Conservation (phyloP, 1,140 invertebrate species). For the Stegodyphus mimosarum region DNA sequence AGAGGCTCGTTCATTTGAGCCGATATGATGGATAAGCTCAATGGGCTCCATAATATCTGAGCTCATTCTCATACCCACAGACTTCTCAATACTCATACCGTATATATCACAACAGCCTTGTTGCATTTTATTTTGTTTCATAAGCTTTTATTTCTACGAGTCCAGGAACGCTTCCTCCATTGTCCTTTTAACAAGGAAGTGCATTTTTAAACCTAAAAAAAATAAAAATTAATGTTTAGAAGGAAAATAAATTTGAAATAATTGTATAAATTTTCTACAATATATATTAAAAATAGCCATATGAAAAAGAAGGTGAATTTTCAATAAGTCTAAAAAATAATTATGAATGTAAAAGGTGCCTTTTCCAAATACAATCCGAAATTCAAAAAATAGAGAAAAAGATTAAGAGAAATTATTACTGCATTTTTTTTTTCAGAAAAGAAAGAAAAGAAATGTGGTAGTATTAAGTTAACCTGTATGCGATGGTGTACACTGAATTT, state of each 20-base stretch:
- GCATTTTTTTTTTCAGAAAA: too few relatives aligned
- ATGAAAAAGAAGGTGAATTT: too few relatives aligned
- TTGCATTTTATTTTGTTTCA: constrained; percentile 54
- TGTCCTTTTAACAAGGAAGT: constrained; percentile 58
- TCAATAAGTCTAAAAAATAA: too few relatives aligned
- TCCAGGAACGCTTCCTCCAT: constrained; percentile 56
- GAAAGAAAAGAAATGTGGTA: too few relatives aligned
- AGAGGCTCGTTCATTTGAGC: constrained; percentile 34
- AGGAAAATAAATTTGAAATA: background rate
- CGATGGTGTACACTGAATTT: too few relatives aligned
- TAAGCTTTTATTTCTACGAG: constrained; percentile 41
- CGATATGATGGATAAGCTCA: constrained; percentile 49
- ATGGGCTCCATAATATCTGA: constrained; percentile 56
- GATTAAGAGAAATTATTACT: too few relatives aligned
- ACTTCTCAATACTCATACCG: constrained; percentile 54
- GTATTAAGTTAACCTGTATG: too few relatives aligned
- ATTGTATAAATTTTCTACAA: too few relatives aligned
- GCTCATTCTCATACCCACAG: constrained; percentile 52
- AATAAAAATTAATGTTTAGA: background rate
- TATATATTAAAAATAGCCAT: too few relatives aligned
- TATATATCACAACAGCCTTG: constrained; percentile 61
- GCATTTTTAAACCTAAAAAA: constrained; percentile 50
- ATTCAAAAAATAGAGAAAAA: too few relatives aligned
- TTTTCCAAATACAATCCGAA: too few relatives aligned
- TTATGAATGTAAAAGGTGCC: too few relatives aligned